Base-by-base conservation (phyloP, 2,888 invertebrate species). In the Aproaerema taeniolella region DNA sequence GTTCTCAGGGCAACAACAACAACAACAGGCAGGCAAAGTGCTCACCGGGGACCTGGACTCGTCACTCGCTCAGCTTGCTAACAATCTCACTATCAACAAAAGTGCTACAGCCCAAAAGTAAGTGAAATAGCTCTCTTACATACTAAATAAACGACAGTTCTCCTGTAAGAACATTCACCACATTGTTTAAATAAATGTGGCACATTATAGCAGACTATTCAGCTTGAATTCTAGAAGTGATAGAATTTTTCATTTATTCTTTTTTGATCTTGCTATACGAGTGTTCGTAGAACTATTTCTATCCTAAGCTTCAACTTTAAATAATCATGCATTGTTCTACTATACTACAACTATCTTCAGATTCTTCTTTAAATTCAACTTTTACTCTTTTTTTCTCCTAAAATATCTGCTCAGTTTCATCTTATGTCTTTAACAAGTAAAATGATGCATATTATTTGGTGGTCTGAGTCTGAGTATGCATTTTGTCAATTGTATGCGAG, bases 21-120 rank as follows among this genome's bases (percentile, higher is more conserved):
- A 10, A 26, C 77, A 69, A 42, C 81, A 79, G 41, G 71, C 88
- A 41, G 91, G 91, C 47, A 94, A 93, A 69, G 92, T 98, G 51
- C 89, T 97, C 48, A 95, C 96, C 15, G 96, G 96, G 40, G 98
- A 98, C 80, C 88, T 98, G 74, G 97, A 98, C 74, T 95, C 96
- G 56, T 97, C 96, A 57, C 91, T 98, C 46, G 97, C 97, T 47
- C 94, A 94, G 52, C 88, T 98, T 58, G 98, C 97, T 47, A 95
- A 97, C 85, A 98, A 97, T 82, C 90, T 98, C 58, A 91, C 92
- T 60, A 95, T 96, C 63, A 94, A 95, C 82, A 93, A 93, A 81
- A 34, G 20, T n/a, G 44, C 47, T 5, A 12, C 41, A 9, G 43
- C 44, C 6, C 44, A 42, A 11, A 47, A 45, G 47, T 47, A 41